Base-by-base conservation (phyloP, 2,888 invertebrate genomes). In the Iselma pallidipennis region DNA sequence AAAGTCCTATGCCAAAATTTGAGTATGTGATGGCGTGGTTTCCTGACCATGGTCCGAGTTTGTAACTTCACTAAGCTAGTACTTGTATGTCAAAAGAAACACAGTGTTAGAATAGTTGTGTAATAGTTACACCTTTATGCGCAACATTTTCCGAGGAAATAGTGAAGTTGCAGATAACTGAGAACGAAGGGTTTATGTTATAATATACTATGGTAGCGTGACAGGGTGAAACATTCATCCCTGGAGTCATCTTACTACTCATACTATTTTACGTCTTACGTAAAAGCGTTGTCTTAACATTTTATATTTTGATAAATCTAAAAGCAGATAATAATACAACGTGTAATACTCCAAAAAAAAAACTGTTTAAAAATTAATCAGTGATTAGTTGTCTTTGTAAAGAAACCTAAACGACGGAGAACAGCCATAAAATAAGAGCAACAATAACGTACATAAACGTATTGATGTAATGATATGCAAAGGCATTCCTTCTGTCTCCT, bases 251-350 rank as follows among this genome's bases (percentile, higher is more conserved):
- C 62, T 62, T 62, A 62, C 57, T 55, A 62, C 62, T 62, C 62
- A 62, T 55, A 58, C 62, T 62, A 58, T 58, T 62, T 62, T 62
- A 62, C 58, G 62, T 58, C 21, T 50, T 55, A 33, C 58, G 58
- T 58, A 58, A 62, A 62, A 58, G 58, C 58, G 55, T 51, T 62
- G 62, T 62, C 62, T 54, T 62, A 58, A 58, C 58, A 58, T 62
- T 62, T 62, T 62, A 62, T 62, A 62, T 62, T 62, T 62, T 62
- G 58, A 62, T 62, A 62, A 62, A 62, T 62, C 55, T 51, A 50
- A 45, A 50, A 49, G 49, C 49, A 56, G 57, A 25, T 31, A 23
- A 29, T 52, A 33, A 52, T 28, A 49, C 37, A 59, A 49, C 29
- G 54, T 49, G 19, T 29, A 14, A 29, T 21, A 29, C 16, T 21